Evolutionary conservation across 2,113 vertebrate genomes (phyloP), one percentile per base, ranked within the genome.

Genomic region (Neodontobutis hainanensis): DNA sequence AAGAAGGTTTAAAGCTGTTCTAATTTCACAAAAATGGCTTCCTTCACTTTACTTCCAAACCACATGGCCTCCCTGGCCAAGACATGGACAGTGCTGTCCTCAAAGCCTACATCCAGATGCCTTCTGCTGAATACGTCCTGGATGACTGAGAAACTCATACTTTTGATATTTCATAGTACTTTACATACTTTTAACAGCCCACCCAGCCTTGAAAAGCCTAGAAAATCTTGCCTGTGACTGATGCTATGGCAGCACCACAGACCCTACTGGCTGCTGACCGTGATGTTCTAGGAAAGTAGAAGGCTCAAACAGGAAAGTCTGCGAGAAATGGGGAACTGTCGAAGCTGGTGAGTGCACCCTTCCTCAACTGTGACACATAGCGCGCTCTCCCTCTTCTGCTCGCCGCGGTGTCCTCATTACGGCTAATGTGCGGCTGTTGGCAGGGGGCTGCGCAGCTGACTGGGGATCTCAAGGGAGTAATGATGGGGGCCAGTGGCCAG

Each of bases 401-500:
- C 68, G 4, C 78, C 11, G 10, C 46, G 62, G 70, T 77, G 83
- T 81, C 87, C 84, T 90, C 85, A 84, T 91, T 88, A 90, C 46
- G 12, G 77, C 62, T 83, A 88, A 80, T 87, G 64, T 0, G 32
- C 58, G 64, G 72, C 63, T 78, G 84, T 70, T 61, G 65, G 82
- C 79, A 65, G 56, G 75, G 80, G 77, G 73, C 80, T 38, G 78
- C 6, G 65, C 65, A 5, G 35, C 75, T 45, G 62, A 67, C 73
- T 52, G 77, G 55, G 75, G 73, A 70, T 84, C 87, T 73, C 82
- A 1, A 61, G 73, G 89, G 85, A 87, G 80, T 85, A 88, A 85
- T 86, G 83, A 86, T 87, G 85, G 86, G 67, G 82, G 83, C 68
- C 78, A 62, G 81, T 77, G 84, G 85, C 75, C 83, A 80, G 73